Evolutionary conservation across 2,797 vertebrate genomes (phyloP), one percentile per base, ranked within the genome.

Genomic region (Enteromius anoplus): DNA sequence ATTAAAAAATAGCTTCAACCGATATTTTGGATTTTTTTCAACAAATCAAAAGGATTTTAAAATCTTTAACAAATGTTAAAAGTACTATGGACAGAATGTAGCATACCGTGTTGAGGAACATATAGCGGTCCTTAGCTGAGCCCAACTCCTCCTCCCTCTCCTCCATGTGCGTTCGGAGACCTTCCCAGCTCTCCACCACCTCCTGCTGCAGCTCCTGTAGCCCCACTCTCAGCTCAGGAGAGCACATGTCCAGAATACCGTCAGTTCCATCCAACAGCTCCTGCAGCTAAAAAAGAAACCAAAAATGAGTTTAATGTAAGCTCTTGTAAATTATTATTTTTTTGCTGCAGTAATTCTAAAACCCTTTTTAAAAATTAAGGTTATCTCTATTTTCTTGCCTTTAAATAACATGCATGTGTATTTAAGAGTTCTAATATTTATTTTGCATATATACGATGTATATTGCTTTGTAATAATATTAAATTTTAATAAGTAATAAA

Each of bases 131-230:
- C 81, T 90, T 81, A 0, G 94, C 89, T 7, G 78, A 84, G 53
- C 93, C 92, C 10, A 98, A 92, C 83, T 92, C 90, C 29, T 88
- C 90, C 83, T 94, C 93, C 83, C 93, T 93, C 80, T 89, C 87
- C 11, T 95, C 94, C 3, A 94, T 80, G 23, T 85, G 89, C n/a
- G 86, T 87, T 17, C 92, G 93, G 11, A 97, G 93, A 68, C 87
- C 90, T 84, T 95, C 96, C 97, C 97, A 97, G 64, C 78, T 91
- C 84, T 94, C 94, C 45, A 90, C 91, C 87, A 97, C 88, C 17
- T 95, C 92, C 86, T 95, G 92, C 86, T 97, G 96, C 68, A 91
- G 92, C 19, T 92, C 84, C 89, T 93, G 93, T 15, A 98, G 86
- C 0, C 88, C 85, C 10, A 62, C 84, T 75, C 87, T 92, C 86